Evolutionary conservation across 1,140 invertebrate genomes (phyloP).

Genomic region (Contarinia nasturtii): DNA sequence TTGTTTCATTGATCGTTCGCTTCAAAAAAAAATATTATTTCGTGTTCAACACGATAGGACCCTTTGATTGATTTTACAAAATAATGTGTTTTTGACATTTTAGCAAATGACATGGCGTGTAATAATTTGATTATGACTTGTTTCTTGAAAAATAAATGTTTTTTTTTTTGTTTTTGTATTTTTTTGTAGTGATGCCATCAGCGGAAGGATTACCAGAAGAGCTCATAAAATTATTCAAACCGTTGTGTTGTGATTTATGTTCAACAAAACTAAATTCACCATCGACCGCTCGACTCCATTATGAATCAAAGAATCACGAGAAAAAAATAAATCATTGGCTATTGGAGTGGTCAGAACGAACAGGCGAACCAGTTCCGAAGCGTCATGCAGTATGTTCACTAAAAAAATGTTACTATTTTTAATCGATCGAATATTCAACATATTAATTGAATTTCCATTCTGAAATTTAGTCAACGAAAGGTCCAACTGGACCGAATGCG

Average conservation of each 20-base stretch:
- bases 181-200: too few relatives aligned
- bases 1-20: too few relatives aligned
- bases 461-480: conserved; percentile 4
- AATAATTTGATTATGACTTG: too few relatives aligned
- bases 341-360: conserved; percentile 13
- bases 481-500: conserved; percentile 13
- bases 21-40: too few relatives aligned
- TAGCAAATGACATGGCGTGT: too few relatives aligned
- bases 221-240: conserved; percentile 21
- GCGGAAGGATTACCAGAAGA: conserved; percentile 18
- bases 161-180: too few relatives aligned
- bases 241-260: conserved; percentile 25
- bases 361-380: conserved; percentile 16
- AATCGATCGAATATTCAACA: too few relatives aligned
- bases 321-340: conserved; percentile 25
- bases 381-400: conserved; percentile 5
- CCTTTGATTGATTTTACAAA: too few relatives aligned
- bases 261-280: conserved; percentile 20
- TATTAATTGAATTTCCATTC: neutral
- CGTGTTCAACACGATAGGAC: too few relatives aligned
- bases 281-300: conserved; percentile 24
- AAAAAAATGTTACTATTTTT: too few relatives aligned
- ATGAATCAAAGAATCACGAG: conserved; percentile 26
- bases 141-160: too few relatives aligned
- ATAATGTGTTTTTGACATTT: too few relatives aligned